These are phyloP conservation scores for Myotis vivesi DNA, from an alignment of 2,797 vertebrate species.

Conservation along the genomic window DNA sequence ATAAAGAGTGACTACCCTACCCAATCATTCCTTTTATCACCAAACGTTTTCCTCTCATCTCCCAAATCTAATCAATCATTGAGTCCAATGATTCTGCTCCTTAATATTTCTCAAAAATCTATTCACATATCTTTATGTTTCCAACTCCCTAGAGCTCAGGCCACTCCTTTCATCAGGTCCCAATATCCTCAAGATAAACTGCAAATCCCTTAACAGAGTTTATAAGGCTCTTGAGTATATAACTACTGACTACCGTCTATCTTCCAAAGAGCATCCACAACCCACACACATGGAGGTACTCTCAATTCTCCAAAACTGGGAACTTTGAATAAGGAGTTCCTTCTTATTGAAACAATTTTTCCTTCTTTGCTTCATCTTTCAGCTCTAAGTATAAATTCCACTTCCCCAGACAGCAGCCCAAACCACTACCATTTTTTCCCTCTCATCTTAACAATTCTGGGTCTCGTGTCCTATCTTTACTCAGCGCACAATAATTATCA, in stretches of 20 bases:
- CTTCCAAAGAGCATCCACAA: not conserved
- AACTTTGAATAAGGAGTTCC: not conserved
- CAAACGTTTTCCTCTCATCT: not conserved
- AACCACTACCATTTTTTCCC: not conserved
- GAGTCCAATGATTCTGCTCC: conserved; percentile 21
- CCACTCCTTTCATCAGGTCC: not conserved
- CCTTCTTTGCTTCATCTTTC: not conserved
- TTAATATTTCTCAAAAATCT: not conserved
- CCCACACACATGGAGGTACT: not conserved
- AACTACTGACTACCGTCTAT: not conserved
- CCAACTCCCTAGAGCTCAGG: not conserved
- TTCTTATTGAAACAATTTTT: not conserved
- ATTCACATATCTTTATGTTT: not conserved
- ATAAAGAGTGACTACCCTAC: not conserved
- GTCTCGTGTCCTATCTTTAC: not conserved
- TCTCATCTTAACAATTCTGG: not conserved
- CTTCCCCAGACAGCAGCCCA: not conserved
- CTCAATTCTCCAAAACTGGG: not conserved
- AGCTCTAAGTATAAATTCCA: not conserved
- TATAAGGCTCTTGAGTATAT: not conserved
- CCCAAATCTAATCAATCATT: conserved; percentile 6
- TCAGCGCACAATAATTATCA: not conserved
- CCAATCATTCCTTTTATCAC: not conserved
- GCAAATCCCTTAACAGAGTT: not conserved
- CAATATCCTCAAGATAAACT: not conserved